These are phyloP conservation scores for Beroe forskalii DNA, from an alignment of 37 sponge, comb jelly and placozoan genomes.

Conservation along the genomic window DNA sequence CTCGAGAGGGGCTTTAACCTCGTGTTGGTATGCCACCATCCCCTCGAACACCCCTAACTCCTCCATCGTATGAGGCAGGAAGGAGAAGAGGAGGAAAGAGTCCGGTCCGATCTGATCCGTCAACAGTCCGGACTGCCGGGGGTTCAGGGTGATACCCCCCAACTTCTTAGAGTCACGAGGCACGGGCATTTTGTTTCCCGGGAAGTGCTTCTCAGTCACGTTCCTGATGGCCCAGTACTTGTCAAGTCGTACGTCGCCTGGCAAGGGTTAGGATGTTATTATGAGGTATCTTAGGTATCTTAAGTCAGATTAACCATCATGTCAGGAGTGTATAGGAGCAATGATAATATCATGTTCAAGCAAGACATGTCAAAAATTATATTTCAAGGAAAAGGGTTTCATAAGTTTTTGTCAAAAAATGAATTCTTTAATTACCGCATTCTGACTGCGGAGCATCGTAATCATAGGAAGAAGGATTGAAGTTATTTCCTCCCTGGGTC, in stretches of 20 bases:
- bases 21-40: conserved; percentile 16
- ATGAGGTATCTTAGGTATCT: background rate
- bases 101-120: background rate
- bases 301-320: too few relatives aligned
- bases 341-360: too few relatives aligned
- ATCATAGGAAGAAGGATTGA: conserved; percentile 84
- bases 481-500: conserved; percentile 66
- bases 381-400: too few relatives aligned
- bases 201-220: conserved; percentile 38
- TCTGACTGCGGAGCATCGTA: conserved; percentile 96
- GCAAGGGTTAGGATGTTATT: background rate
- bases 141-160: background rate
- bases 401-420: too few relatives aligned
- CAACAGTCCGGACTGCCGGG: background rate
- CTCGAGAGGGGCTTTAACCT: background rate
- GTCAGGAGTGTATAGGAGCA: too few relatives aligned
- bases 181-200: conserved; percentile 48
- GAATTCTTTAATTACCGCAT: conserved; percentile 81
- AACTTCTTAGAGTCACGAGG: background rate
- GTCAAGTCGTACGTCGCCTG: conserved; percentile 26
- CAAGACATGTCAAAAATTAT: too few relatives aligned
- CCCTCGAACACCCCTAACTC: conserved; percentile 52
- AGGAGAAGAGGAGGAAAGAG: background rate
- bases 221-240: conserved; percentile 63
- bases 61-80: conserved; percentile 9